These are phyloP conservation scores for Peribatodes rhomboidaria DNA, from an alignment of 2,888 invertebrate species.

Conservation along the genomic window DNA sequence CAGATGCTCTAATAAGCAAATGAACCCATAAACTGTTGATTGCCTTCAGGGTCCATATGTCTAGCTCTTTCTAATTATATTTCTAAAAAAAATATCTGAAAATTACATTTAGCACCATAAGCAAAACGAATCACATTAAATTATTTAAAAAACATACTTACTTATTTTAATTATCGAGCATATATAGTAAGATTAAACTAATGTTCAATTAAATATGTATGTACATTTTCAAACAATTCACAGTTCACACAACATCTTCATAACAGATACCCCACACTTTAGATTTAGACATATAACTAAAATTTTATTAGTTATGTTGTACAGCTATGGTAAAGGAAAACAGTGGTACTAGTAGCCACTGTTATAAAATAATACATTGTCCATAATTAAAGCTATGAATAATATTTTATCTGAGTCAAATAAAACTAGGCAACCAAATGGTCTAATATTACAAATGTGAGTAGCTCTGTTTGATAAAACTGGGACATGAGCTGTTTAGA, in stretches of 20 bases:
- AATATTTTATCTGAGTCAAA: not conserved
- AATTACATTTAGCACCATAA: too few relatives aligned
- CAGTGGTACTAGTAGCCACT: not conserved
- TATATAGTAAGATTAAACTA: too few relatives aligned
- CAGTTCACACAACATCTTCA: not conserved
- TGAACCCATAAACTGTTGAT: too few relatives aligned
- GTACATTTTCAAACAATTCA: not conserved
- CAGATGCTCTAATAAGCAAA: too few relatives aligned
- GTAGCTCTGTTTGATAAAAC: constrained; percentile 6
- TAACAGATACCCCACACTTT: not conserved
- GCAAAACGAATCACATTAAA: too few relatives aligned
- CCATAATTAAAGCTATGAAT: not conserved
- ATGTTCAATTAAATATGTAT: too few relatives aligned
- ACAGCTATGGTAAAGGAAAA: not conserved
- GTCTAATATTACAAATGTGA: not conserved
- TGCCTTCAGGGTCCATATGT: too few relatives aligned
- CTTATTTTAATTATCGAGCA: too few relatives aligned
- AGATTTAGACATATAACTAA: not conserved
- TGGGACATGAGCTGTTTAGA: constrained; percentile 6
- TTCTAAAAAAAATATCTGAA: too few relatives aligned
- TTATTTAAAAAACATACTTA: too few relatives aligned
- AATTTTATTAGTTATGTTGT: not conserved
- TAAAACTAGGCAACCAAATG: not conserved
- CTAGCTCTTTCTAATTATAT: too few relatives aligned
- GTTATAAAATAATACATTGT: not conserved